Evolutionary conservation across 2,888 invertebrate species (phyloP), one percentile per base, ranked within the genome.

Genomic region (Pyralis farinalis): DNA sequence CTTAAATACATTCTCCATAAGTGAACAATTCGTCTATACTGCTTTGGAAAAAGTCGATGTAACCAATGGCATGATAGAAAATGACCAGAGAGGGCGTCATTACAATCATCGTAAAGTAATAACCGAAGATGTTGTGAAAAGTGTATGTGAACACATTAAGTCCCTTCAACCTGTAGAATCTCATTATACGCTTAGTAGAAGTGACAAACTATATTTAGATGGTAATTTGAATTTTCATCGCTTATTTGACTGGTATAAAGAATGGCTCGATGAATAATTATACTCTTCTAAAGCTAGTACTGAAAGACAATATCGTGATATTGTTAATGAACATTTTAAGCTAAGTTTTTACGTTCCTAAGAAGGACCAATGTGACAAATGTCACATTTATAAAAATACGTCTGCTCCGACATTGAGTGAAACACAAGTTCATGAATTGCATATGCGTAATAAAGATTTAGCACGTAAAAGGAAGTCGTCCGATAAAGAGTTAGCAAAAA

Each of bases 141-240:
- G 38, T 43, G 38, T 43, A 38, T 43, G 43, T 11, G 39, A 38
- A 5, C 43, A 43, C 20, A 35, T 39, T 8, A 40, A 34, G 16
- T 30, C 30, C 7, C 9, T 30, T 30, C 30, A 30, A 11, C 30
- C 30, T 10, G 30, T 30, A 11, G 35, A 35, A 11, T 27, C 37
- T 12, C 37, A 37, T 29, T 27, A 28, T 16, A 8, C 28, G n/a
- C 28, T 28, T 8, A 27, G 29, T 28, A 37, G 28, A 25, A 28
- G 16, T 12, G 12, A 27, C n/a, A 37, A 37, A 12, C 7, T 37
- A 12, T 37, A 37, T 10, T 16, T 37, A 29, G n/a, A n/a, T n/a
- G n/a, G n/a, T n/a, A n/a, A n/a, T n/a, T n/a, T n/a, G n/a, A n/a
- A n/a, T n/a, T n/a, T n/a, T n/a, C n/a, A n/a, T n/a, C n/a, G n/a